phyloP scores from a whole-genome alignment of 1,140 invertebrate species.

The Platorchestia sp. region DNA sequence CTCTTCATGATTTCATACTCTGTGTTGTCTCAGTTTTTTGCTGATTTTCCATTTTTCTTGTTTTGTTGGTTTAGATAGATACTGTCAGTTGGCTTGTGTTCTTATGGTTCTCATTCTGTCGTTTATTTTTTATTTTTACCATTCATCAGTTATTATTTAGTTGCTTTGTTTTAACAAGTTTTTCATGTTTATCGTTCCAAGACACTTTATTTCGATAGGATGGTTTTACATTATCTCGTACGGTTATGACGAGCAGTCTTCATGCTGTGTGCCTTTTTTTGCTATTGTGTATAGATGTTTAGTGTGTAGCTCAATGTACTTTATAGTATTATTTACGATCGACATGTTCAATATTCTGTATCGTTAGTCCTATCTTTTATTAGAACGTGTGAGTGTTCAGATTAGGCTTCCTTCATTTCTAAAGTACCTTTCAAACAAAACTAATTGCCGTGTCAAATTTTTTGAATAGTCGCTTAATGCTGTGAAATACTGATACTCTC shows the following conservation, averaged over 20 bases:
- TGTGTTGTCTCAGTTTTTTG: background rate
- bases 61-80: background rate
- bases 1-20: background rate
- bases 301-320: background rate
- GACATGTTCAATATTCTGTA: background rate
- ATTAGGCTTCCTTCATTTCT: background rate
- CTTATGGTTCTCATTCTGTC: background rate
- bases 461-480: background rate
- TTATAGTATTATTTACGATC: conserved; percentile 19
- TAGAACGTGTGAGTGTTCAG: background rate
- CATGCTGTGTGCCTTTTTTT: background rate
- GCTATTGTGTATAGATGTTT: conserved; percentile 23
- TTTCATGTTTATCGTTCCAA: background rate
- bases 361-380: background rate
- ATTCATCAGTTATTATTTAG: background rate
- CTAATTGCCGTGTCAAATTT: background rate
- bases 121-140: background rate
- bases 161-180: background rate
- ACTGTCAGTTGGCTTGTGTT: background rate
- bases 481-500: background rate
- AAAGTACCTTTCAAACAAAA: background rate
- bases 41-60: background rate
- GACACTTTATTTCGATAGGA: background rate
- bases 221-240: background rate
- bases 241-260: background rate